Evolutionary conservation across 2,888 invertebrate genomes (phyloP).

Genomic region (Pandemis cinnamomeana): DNA sequence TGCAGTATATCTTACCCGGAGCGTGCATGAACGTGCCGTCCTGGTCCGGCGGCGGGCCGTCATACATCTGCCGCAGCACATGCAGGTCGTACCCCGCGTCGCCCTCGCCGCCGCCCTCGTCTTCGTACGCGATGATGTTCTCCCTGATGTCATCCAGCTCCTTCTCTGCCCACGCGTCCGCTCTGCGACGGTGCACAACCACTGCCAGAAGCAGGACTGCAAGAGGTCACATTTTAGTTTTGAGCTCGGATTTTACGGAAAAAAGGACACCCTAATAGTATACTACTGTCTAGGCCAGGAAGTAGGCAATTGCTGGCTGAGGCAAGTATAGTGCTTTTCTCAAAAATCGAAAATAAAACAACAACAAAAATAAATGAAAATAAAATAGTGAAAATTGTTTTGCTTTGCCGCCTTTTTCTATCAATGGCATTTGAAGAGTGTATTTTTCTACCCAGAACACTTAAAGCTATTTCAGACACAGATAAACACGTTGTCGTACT

Average conservation of each 20-base stretch:
- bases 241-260: not conserved
- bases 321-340: no score
- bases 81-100: constrained; percentile 97
- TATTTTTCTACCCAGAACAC: no score
- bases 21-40: constrained; percentile 77
- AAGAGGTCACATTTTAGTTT: constrained; percentile 41
- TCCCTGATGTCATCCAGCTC: constrained; percentile 98
- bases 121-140: constrained; percentile 98
- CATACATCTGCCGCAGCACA: constrained; percentile 88
- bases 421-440: no score
- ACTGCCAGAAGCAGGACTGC: constrained; percentile 93
- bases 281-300: no score
- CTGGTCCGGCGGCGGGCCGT: constrained; percentile 83
- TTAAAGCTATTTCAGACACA: no score
- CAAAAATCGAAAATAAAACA: no score
- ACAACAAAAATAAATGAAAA: no score
- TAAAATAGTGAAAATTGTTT: no score
- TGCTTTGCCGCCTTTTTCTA: no score
- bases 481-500: no score
- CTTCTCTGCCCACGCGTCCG: constrained; percentile 94
- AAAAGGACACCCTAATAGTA: no score
- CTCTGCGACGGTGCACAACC: constrained; percentile 94
- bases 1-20: constrained; percentile 22
- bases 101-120: constrained; percentile 99
- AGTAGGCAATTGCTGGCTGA: no score